Percentiles rank a stretch among this genome's conserved stretches.
These are phyloP conservation scores for Sebastes schlegelii DNA, from an alignment of 2,113 vertebrate genomes.

Conservation along the genomic window DNA sequence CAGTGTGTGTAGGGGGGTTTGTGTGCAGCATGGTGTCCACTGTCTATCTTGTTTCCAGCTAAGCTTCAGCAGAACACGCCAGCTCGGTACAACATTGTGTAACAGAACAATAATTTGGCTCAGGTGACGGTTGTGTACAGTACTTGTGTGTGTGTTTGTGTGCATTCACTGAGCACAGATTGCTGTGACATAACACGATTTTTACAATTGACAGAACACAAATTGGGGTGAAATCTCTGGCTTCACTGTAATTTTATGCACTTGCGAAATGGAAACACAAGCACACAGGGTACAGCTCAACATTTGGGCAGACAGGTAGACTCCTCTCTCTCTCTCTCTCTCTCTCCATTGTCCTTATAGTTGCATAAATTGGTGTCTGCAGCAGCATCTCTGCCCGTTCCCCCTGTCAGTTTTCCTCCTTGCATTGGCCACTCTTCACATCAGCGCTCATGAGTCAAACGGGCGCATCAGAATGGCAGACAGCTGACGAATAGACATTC, in stretches of 20 bases:
- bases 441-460: slow-evolving; percentile 17
- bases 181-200: slow-evolving; percentile 5
- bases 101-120: slow-evolving; percentile 14
- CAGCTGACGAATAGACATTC: slow-evolving; percentile 41
- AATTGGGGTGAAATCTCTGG: slow-evolving; percentile 11
- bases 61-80: not conserved
- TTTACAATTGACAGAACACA: slow-evolving; percentile 25
- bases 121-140: slow-evolving; percentile 22
- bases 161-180: slow-evolving; percentile 10
- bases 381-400: not conserved
- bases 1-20: not conserved
- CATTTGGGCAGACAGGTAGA: too few relatives aligned
- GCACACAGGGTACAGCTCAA: not conserved
- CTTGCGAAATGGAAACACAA: slow-evolving; percentile 2
- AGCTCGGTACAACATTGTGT: slow-evolving; percentile 9
- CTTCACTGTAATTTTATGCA: not conserved
- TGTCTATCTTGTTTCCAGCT: slow-evolving; percentile 26
- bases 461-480: slow-evolving; percentile 4
- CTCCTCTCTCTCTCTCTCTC: too few relatives aligned
- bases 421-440: slow-evolving; percentile 5
- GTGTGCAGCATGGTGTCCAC: slow-evolving; percentile 2
- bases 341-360: too few relatives aligned
- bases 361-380: not conserved
- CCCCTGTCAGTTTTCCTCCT: not conserved
- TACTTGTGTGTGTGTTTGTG: not conserved